These are phyloP conservation scores for Heliornis fulica DNA, from an alignment of 2,113 vertebrate species.

Conservation along the genomic window DNA sequence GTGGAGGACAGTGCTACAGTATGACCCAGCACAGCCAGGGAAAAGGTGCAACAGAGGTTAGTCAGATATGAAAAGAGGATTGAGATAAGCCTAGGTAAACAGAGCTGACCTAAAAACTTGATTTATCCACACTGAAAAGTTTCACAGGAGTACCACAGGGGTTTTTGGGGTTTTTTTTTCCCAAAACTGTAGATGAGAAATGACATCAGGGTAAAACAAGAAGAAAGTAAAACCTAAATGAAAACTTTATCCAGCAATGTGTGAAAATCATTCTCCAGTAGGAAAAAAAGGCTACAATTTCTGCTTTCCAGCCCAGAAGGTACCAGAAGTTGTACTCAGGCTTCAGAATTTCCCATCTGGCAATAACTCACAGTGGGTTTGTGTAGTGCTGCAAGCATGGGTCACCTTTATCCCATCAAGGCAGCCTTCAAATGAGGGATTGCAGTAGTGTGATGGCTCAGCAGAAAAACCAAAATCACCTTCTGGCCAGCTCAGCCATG, in stretches of 20 bases:
- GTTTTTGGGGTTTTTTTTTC: too few relatives aligned
- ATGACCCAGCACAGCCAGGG: neutral
- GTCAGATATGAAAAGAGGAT: neutral
- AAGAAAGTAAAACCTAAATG: slow-evolving; percentile 17
- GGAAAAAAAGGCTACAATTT: neutral
- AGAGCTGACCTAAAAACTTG: slow-evolving; percentile 56
- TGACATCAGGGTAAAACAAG: slow-evolving; percentile 28
- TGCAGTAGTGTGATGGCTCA: neutral
- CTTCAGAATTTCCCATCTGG: neutral
- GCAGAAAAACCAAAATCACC: neutral
- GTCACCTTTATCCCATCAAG: neutral
- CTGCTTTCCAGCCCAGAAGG: neutral
- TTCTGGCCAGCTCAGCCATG: neutral
- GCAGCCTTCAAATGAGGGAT: neutral
- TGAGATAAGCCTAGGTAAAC: slow-evolving; percentile 35
- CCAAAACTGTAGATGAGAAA: neutral
- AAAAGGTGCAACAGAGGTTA: slow-evolving; percentile 16
- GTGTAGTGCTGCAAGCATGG: neutral
- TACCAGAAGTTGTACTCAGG: neutral
- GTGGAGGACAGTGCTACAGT: neutral
- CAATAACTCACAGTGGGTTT: neutral
- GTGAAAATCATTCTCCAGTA: neutral
- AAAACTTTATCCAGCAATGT: neutral
- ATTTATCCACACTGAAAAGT: slow-evolving; percentile 35
- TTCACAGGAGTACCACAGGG: neutral